phyloP scores from a whole-genome alignment of 2,797 vertebrate species.

The Rhinogobio ventralis region DNA sequence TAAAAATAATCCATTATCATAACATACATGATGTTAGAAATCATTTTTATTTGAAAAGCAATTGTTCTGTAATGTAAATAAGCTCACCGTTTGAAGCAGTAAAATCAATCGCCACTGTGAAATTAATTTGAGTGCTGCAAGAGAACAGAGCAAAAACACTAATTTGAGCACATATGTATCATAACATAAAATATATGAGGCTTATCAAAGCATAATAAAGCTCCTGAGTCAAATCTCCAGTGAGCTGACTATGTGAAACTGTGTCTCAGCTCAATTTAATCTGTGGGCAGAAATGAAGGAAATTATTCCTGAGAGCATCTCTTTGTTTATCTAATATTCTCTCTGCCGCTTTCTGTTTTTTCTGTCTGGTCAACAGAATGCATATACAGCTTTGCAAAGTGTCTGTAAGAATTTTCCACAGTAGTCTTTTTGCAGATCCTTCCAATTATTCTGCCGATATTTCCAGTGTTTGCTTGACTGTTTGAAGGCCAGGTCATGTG shows the following conservation, averaged over 20 bases:
- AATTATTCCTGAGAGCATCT: slow-evolving; percentile 5
- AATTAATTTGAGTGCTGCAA: slow-evolving; percentile 97
- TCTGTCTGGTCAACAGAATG: background rate
- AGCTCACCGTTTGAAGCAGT: slow-evolving; percentile 97
- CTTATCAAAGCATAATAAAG: slow-evolving; percentile 31
- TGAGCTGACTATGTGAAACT: slow-evolving; percentile 22
- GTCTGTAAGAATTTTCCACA: background rate
- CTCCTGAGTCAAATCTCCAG: background rate
- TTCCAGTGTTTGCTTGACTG: slow-evolving; percentile 51
- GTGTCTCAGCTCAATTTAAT: slow-evolving; percentile 23
- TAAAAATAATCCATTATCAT: slow-evolving; percentile 1
- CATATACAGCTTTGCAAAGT: background rate
- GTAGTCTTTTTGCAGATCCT: slow-evolving; percentile 5
- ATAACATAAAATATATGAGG: slow-evolving; percentile 36
- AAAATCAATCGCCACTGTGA: slow-evolving; percentile 99
- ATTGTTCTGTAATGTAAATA: slow-evolving; percentile 21
- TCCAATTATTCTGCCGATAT: slow-evolving; percentile 27
- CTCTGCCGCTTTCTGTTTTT: background rate
- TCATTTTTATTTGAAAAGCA: slow-evolving; percentile 31
- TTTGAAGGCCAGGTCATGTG: slow-evolving; percentile 53
- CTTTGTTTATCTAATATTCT: background rate
- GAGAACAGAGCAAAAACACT: slow-evolving; percentile 63
- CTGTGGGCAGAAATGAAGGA: slow-evolving; percentile 31
- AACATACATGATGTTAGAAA: slow-evolving; percentile 21
- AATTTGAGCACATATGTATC: slow-evolving; percentile 31